Evolutionary conservation across 2,113 vertebrate species (phyloP).

Genomic region (Callipepla squamata): DNA sequence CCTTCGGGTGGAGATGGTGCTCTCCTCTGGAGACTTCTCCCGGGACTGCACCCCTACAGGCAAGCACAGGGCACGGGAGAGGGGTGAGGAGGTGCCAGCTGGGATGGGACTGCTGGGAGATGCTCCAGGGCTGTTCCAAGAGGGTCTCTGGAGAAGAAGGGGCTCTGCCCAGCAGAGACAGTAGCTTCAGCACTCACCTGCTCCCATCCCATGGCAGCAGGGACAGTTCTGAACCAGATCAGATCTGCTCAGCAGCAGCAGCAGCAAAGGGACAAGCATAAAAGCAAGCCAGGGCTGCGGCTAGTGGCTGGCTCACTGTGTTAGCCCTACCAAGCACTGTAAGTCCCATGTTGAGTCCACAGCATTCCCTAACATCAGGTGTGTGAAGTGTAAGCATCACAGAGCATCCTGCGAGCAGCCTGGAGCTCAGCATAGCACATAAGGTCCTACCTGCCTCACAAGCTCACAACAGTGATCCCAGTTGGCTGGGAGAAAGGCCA

Average conservation of each 20-base stretch:
- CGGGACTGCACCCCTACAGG: conserved; percentile 85
- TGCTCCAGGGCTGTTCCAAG: not conserved
- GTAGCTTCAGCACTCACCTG: not conserved
- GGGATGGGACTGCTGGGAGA: not conserved
- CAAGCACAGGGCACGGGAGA: conserved; percentile 5
- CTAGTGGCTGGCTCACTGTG: not conserved
- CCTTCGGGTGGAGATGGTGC: conserved; percentile 66
- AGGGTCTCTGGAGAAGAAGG: not conserved
- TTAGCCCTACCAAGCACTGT: not conserved
- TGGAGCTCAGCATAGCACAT: not conserved
- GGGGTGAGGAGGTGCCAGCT: not conserved
- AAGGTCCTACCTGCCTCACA: not conserved
- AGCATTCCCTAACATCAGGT: not conserved
- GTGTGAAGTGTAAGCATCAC: not conserved
- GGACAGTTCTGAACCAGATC: not conserved
- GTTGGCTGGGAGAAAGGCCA: not conserved
- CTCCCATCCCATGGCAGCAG: not conserved
- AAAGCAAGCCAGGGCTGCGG: not conserved
- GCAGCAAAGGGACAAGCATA: fast-evolving
- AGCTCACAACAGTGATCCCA: not conserved
- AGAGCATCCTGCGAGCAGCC: not conserved
- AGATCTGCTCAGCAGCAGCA: not conserved
- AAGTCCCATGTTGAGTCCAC: not conserved
- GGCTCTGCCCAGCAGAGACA: not conserved
- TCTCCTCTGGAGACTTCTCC: conserved; percentile 79